phyloP scores from a whole-genome alignment of 2,797 vertebrate species.

The Philypnodon macrostomus region DNA sequence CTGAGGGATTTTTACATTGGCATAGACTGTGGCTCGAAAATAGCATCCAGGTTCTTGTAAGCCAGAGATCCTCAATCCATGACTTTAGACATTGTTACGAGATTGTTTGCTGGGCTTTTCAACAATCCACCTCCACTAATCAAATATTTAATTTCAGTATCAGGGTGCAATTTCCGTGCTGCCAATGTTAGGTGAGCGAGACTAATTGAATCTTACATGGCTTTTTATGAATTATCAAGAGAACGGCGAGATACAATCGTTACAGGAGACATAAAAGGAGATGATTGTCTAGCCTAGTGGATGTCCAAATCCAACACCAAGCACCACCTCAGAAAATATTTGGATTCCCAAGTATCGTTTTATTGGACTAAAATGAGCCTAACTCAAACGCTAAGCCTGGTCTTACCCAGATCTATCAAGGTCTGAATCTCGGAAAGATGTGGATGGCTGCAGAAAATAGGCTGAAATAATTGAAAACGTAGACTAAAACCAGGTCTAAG shows the following conservation, averaged over 20 bases:
- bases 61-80: slow-evolving; percentile 34
- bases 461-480: too few species aligned
- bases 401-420: too few species aligned
- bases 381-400: too few species aligned
- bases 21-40: slow-evolving; percentile 48
- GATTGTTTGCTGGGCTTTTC: slow-evolving; percentile 50
- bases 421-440: too few species aligned
- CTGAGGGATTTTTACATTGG: slow-evolving; percentile 48
- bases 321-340: too few species aligned
- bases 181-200: slow-evolving; percentile 58
- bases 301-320: too few species aligned
- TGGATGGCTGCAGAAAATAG: too few species aligned
- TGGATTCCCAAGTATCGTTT: too few species aligned
- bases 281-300: slow-evolving; percentile 62
- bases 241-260: slow-evolving; percentile 67
- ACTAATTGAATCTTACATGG: slow-evolving; percentile 67
- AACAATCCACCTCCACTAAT: slow-evolving; percentile 36
- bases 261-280: slow-evolving; percentile 53
- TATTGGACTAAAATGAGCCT: too few species aligned
- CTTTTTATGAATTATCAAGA: slow-evolving; percentile 62
- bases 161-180: slow-evolving; percentile 52
- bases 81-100: slow-evolving; percentile 45
- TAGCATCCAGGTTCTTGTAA: slow-evolving; percentile 51
- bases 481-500: too few species aligned
- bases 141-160: slow-evolving; percentile 38